Conservation (phyloP, 2,888 invertebrate species). For the Meloe dianella region DNA sequence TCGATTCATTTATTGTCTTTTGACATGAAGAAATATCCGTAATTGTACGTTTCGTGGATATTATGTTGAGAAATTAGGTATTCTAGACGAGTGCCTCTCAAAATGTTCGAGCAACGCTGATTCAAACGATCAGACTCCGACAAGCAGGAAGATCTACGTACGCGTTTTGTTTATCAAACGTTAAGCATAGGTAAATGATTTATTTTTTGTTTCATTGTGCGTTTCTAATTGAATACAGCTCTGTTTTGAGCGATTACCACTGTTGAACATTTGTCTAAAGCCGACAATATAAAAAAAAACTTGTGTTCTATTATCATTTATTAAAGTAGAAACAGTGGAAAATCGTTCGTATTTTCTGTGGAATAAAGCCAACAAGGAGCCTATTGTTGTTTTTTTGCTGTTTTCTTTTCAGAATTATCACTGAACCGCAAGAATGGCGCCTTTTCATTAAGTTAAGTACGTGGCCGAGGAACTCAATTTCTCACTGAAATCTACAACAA, state of each 20-base stretch:
- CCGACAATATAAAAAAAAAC: too few species aligned
- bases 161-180: too few species aligned
- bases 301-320: too few species aligned
- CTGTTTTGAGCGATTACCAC: too few species aligned
- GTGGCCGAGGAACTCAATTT: slow-evolving; percentile 13
- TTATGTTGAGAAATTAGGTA: neutral
- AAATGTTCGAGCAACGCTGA: too few species aligned
- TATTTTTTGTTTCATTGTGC: too few species aligned
- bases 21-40: neutral
- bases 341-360: neutral
- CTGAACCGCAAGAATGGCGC: neutral
- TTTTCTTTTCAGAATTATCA: slow-evolving; percentile 1
- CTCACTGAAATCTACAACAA: neutral
- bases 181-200: too few species aligned
- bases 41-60: neutral
- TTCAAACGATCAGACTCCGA: too few species aligned
- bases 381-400: neutral
- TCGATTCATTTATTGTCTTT: neutral
- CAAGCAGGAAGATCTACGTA: too few species aligned
- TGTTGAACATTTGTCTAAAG: too few species aligned
- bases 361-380: neutral
- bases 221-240: too few species aligned
- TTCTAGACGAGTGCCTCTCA: too few species aligned
- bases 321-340: neutral
- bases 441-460: slow-evolving; percentile 16